These are phyloP conservation scores for Allophyes oxyacanthae DNA, from an alignment of 2,888 invertebrate genomes.

Conservation along the genomic window DNA sequence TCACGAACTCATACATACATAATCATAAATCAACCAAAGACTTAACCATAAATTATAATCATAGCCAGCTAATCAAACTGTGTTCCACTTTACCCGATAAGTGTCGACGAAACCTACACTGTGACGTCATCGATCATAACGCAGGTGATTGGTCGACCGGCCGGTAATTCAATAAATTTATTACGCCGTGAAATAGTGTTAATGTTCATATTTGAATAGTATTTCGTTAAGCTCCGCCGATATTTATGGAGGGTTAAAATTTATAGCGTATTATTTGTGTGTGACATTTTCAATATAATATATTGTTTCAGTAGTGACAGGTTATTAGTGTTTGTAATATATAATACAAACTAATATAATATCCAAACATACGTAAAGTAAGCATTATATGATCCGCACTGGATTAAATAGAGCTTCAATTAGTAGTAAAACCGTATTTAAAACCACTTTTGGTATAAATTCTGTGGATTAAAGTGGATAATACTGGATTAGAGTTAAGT, in stretches of 20 bases:
- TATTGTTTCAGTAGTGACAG: too few species aligned
- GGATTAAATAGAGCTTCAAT: slow-evolving; percentile 2
- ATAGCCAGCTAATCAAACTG: slow-evolving; percentile 15
- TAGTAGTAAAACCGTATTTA: not conserved
- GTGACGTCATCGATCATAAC: slow-evolving; percentile 41
- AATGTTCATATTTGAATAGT: not conserved
- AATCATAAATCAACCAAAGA: not conserved
- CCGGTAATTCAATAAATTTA: slow-evolving; percentile 18
- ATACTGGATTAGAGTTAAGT: too few species aligned
- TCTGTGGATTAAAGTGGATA: too few species aligned
- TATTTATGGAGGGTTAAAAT: slow-evolving; percentile 17
- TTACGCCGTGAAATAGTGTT: slow-evolving; percentile 5
- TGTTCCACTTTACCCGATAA: slow-evolving; percentile 15
- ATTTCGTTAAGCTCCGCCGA: slow-evolving; percentile 11
- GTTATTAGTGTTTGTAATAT: too few species aligned
- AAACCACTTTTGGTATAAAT: not conserved
- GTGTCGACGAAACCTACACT: slow-evolving; percentile 25
- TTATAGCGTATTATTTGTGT: slow-evolving; percentile 6
- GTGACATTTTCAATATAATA: not conserved
- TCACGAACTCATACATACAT: slow-evolving; percentile 9
- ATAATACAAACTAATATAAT: too few species aligned
- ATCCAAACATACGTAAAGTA: too few species aligned
- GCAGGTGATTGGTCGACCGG: slow-evolving; percentile 25
- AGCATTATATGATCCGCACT: too few species aligned
- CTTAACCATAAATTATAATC: slow-evolving; percentile 10